Evolutionary conservation across 2,888 invertebrate genomes (phyloP), one percentile per base, ranked within the genome.

Genomic region (Scaptomyza flava): DNA sequence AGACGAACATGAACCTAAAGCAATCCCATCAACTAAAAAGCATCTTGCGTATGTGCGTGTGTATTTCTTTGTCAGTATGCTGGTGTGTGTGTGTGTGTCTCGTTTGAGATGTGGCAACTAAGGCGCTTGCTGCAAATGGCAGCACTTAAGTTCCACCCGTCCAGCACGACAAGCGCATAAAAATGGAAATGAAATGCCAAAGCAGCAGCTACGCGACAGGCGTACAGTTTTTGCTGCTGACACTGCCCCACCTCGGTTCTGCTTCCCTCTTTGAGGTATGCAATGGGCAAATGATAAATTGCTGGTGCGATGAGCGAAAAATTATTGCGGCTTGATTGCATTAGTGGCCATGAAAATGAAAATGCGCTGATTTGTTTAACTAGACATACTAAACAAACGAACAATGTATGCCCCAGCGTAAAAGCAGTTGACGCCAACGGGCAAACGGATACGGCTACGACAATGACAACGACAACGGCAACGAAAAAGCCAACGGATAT

Each of bases 131-230:
- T 87, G 87, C 87, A 87, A 84, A 82, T 84, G 87, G 85, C 85
- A 87, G 87, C 87, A 83, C 87, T 84, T 83, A 87, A 87, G 76
- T 69, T 43, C 36, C 41, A 17, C 9, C 64, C 61, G 56, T 31
- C 53, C 63, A 62, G 67, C 51, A 59, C 70, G 81, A 69, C 72
- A 84, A 79, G 85, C 82, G 87, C 87, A 87, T 87, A 87, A 85
- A 84, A 84, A 87, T 85, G 87, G 82, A 87, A 87, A 87, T 82
- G 79, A 86, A 83, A 84, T 84, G 79, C 87, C 87, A 73, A 71
- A 75, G 74, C 74, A 62, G 52, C 34, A 33, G 33, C 20, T n/a
- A n/a, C 70, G 52, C 42, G 70, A 58, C 58, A 52, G 38, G n/a
- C 66, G 61, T 67, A 61, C 63, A 50, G 61, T 58, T 68, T 62